These are phyloP conservation scores for Schizopygopsis pylzovi DNA, from an alignment of 2,797 vertebrate species.

Conservation along the genomic window DNA sequence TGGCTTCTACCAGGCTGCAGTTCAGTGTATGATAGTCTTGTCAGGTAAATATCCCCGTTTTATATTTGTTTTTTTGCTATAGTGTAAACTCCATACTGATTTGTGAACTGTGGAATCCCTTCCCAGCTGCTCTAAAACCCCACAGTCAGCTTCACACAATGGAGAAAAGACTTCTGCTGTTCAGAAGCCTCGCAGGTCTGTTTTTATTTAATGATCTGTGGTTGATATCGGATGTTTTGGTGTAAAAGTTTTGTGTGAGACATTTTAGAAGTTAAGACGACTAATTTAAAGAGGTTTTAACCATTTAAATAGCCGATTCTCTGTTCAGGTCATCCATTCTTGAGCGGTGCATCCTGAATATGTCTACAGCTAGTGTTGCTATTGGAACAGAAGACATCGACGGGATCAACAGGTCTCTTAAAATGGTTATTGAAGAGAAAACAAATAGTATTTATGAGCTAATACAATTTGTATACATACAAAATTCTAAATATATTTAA, in stretches of 20 bases:
- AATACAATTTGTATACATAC: neutral
- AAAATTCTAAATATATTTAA: neutral
- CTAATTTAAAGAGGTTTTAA: neutral
- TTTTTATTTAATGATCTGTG: neutral
- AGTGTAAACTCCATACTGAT: neutral
- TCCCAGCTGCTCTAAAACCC: constrained; percentile 53
- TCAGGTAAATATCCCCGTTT: constrained; percentile 71
- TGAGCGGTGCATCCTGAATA: constrained; percentile 81
- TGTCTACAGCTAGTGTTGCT: constrained; percentile 77
- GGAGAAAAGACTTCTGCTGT: constrained; percentile 38
- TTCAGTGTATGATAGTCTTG: constrained; percentile 79
- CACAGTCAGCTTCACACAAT: constrained; percentile 39
- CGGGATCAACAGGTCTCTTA: constrained; percentile 69
- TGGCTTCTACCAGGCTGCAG: constrained; percentile 85
- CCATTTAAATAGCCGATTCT: no score
- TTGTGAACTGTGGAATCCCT: neutral
- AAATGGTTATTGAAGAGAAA: neutral
- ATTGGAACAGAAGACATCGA: constrained; percentile 82
- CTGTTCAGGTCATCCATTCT: constrained; percentile 78
- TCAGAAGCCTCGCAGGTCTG: constrained; percentile 61
- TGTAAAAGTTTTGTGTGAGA: neutral
- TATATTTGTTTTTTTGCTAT: no score
- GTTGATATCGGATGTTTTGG: neutral
- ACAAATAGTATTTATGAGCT: neutral
- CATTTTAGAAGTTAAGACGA: neutral